Conservation (phyloP, 2,888 invertebrate species). For the Chalcosyrphus nemorum region DNA sequence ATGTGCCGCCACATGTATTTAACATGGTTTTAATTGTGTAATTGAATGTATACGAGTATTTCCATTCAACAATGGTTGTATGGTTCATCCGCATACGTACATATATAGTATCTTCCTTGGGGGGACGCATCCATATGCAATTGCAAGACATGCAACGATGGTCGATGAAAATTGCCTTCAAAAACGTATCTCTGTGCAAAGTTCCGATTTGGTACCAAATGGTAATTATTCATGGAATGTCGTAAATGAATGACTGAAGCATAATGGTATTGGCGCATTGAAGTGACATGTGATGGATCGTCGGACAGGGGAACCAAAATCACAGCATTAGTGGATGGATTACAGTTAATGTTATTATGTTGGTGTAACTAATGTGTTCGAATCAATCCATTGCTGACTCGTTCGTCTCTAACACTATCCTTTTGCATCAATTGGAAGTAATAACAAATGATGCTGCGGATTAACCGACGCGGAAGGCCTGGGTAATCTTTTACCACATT, state of each 20-base stretch:
- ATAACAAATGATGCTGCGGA: constrained; percentile 40
- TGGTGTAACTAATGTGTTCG: constrained; percentile 41
- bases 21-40: constrained; percentile 24
- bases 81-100: not conserved
- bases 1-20: not conserved
- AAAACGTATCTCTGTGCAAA: not conserved
- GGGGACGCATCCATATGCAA: not conserved
- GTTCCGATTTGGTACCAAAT: not conserved
- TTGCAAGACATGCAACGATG: not conserved
- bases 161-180: not conserved
- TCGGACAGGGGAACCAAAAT: constrained; percentile 29
- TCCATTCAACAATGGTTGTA: not conserved
- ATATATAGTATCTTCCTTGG: not conserved
- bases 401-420: constrained; percentile 16
- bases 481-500: constrained; percentile 31
- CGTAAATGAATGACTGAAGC: constrained; percentile 23
- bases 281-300: constrained; percentile 45
- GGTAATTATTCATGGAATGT: constrained; percentile 15
- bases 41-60: constrained; percentile 16
- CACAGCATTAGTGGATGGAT: constrained; percentile 33
- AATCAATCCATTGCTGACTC: constrained; percentile 41
- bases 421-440: constrained; percentile 33
- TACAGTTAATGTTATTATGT: constrained; percentile 47
- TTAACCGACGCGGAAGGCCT: constrained; percentile 16
- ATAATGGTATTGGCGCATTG: constrained; percentile 23